Evolutionary conservation across 2,888 invertebrate species (phyloP).

Genomic region (Rhorus exstirpatorius): DNA sequence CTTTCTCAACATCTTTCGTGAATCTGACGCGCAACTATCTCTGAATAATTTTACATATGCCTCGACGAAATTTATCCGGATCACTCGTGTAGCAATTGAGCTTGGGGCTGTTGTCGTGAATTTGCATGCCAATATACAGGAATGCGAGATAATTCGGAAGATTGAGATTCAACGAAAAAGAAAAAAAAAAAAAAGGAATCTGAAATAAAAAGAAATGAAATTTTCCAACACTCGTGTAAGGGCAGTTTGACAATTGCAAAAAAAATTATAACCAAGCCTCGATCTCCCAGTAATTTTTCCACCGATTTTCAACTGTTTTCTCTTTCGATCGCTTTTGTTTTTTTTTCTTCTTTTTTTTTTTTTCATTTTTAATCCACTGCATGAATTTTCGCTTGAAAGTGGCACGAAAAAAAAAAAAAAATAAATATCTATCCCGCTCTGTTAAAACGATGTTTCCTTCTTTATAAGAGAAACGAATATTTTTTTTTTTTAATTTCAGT

Average conservation of each 20-base stretch:
- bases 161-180: neutral
- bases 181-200: neutral
- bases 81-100: conserved; percentile 35
- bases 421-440: neutral
- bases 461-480: conserved; percentile 39
- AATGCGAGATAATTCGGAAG: neutral
- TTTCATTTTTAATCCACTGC: neutral
- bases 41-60: conserved; percentile 60
- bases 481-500: conserved; percentile 90
- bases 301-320: neutral
- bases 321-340: neutral
- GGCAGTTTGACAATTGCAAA: no score
- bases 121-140: conserved; percentile 26
- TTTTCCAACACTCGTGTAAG: no score
- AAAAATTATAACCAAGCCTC: no score
- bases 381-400: conserved; percentile 55
- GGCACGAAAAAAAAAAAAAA: conserved; percentile 36
- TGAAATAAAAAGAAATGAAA: no score
- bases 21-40: conserved; percentile 55
- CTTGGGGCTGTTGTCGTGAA: conserved; percentile 25
- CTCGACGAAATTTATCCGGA: conserved; percentile 50
- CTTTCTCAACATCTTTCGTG: conserved; percentile 32
- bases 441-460: neutral
- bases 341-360: neutral
- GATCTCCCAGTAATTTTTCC: no score